phyloP scores from a whole-genome alignment of 2,797 vertebrate species.

The Psittacula derbiana region DNA sequence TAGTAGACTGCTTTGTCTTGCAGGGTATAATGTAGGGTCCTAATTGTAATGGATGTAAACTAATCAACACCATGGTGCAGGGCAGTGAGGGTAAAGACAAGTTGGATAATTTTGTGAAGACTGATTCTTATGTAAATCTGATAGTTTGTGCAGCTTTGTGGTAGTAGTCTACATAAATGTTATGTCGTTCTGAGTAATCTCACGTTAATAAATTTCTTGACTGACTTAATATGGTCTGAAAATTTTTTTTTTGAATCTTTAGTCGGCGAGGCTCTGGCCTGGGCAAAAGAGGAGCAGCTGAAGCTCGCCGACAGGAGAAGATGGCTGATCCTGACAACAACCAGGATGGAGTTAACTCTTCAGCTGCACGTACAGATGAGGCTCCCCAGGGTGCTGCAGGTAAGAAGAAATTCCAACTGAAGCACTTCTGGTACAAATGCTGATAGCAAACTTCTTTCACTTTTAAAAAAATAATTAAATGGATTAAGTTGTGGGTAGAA shows the following conservation, averaged over 20 bases:
- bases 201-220: background rate
- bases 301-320: conserved; percentile 99
- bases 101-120: background rate
- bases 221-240: background rate
- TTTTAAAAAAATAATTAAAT: background rate
- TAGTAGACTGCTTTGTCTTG: background rate
- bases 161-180: background rate
- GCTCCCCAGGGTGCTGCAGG: conserved; percentile 97
- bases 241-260: background rate
- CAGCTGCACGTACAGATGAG: conserved; percentile 92
- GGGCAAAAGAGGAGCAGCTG: conserved; percentile 99
- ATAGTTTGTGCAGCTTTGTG: background rate
- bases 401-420: conserved; percentile 43
- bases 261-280: conserved; percentile 99
- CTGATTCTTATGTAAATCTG: background rate
- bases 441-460: background rate
- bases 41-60: background rate
- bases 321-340: conserved; percentile 99
- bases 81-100: background rate
- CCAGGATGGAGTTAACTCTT: conserved; percentile 96
- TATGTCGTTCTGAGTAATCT: background rate
- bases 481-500: background rate
- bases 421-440: background rate
- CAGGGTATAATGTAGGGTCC: background rate
- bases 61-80: fast-evolving